Evolutionary conservation across 2,888 invertebrate genomes (phyloP).

Genomic region (Phyto melanocephala): DNA sequence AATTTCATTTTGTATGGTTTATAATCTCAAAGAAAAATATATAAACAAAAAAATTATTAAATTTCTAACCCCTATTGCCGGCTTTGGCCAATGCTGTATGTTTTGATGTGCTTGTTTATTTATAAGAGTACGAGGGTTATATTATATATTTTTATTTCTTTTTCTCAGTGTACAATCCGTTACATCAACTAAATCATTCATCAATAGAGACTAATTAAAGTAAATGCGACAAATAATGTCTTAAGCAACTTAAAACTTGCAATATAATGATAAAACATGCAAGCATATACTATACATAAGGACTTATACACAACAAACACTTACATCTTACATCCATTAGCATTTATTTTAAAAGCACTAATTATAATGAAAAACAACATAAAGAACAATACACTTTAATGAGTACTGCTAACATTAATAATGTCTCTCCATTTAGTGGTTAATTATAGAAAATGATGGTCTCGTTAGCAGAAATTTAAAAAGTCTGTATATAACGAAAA

Average conservation of each 20-base stretch:
- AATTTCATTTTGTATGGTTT: too few relatives aligned
- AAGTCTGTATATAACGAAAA: background rate
- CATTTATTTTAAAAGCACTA: constrained; percentile 39
- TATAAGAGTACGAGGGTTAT: too few relatives aligned
- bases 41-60: too few relatives aligned
- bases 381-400: constrained; percentile 8
- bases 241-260: constrained; percentile 66
- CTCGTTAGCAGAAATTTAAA: constrained; percentile 42
- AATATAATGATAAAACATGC: constrained; percentile 72
- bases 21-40: too few relatives aligned
- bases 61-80: too few relatives aligned
- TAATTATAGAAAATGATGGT: constrained; percentile 73
- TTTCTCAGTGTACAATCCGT: constrained; percentile 34
- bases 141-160: too few relatives aligned
- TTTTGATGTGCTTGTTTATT: too few relatives aligned
- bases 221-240: constrained; percentile 69
- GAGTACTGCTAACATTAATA: constrained; percentile 70
- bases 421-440: constrained; percentile 72
- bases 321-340: background rate
- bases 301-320: background rate
- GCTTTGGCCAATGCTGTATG: too few relatives aligned
- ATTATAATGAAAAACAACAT: constrained; percentile 43
- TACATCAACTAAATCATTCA: constrained; percentile 63
- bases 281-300: constrained; percentile 67
- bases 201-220: constrained; percentile 76